These are phyloP conservation scores for Sinelater perroti DNA, from an alignment of 2,888 invertebrate species.

Conservation along the genomic window DNA sequence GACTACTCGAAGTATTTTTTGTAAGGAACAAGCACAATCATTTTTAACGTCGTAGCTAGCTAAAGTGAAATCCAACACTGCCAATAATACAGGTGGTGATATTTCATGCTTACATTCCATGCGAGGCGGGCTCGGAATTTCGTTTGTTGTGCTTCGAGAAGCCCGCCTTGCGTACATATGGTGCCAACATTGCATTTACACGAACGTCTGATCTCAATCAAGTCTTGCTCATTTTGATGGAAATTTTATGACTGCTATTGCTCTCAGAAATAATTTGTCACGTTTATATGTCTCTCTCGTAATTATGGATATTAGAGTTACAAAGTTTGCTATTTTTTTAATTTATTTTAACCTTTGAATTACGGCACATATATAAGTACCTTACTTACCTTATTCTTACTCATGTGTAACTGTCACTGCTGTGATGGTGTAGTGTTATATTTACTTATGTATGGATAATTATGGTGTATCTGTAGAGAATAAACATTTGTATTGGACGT, in stretches of 20 bases:
- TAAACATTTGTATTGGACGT: constrained; percentile 28
- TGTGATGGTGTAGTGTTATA: constrained; percentile 32
- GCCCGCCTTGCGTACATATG: constrained; percentile 9
- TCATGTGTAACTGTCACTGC: constrained; percentile 30
- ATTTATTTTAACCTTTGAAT: constrained; percentile 10
- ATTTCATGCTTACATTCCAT: constrained; percentile 16
- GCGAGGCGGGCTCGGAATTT: constrained; percentile 9
- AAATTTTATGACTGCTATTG: constrained; percentile 15
- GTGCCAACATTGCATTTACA: constrained; percentile 15
- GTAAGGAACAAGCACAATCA: constrained; percentile 5
- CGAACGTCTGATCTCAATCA: constrained; percentile 14
- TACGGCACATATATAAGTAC: constrained; percentile 17
- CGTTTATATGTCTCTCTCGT: neutral
- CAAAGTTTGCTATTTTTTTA: constrained; percentile 8
- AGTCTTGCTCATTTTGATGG: constrained; percentile 19
- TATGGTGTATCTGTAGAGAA: constrained; percentile 32
- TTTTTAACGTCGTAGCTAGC: constrained; percentile 9
- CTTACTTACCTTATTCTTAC: constrained; percentile 18
- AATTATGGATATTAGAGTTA: constrained; percentile 14
- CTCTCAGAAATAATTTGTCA: constrained; percentile 8
- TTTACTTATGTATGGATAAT: constrained; percentile 33
- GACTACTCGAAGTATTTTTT: neutral
- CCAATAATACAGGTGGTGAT: constrained; percentile 10
- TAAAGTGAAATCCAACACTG: constrained; percentile 9
- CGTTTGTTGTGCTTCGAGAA: neutral